Conservation (phyloP, 92 coral and sea anemone genomes). For the Bergia puertoricense region DNA sequence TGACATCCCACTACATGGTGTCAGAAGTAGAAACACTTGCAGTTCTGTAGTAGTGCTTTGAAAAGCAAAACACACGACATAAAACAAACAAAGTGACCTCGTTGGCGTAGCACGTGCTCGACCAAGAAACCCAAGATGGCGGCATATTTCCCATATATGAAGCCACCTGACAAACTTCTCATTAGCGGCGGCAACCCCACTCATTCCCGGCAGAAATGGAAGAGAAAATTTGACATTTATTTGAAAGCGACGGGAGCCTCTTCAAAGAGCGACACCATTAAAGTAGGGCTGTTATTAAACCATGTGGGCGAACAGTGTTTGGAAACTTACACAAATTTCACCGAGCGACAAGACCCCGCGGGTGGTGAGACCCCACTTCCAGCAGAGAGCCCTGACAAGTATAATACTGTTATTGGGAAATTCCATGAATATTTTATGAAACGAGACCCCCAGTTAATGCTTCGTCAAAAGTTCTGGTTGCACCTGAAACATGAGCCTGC, state of each 20-base stretch:
- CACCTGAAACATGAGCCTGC: conserved; percentile 42
- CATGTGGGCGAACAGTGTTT: conserved; percentile 52
- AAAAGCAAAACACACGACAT: background rate
- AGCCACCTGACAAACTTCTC: conserved; percentile 40
- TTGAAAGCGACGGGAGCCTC: conserved; percentile 42
- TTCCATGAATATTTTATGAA: conserved; percentile 24
- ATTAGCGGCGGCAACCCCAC: conserved; percentile 48
- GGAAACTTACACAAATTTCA: conserved; percentile 52
- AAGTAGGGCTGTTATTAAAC: conserved; percentile 48
- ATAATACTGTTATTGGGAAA: conserved; percentile 15
- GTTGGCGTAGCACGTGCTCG: background rate
- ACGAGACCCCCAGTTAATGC: background rate
- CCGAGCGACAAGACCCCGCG: conserved; percentile 46
- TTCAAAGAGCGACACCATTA: conserved; percentile 42
- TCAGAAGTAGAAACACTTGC: background rate
- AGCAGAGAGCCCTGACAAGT: conserved; percentile 1
- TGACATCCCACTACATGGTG: background rate
- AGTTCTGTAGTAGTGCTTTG: background rate
- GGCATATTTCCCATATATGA: conserved; percentile 32
- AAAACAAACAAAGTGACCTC: background rate
- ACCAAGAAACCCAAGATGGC: background rate
- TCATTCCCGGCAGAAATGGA: conserved; percentile 49
- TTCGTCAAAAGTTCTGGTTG: conserved; percentile 43
- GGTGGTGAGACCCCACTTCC: conserved; percentile 37
- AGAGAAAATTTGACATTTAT: conserved; percentile 45